Evolutionary conservation across 2,797 vertebrate species (phyloP), one percentile per base, ranked within the genome.

Genomic region (Heteromormyrus szaboi): DNA sequence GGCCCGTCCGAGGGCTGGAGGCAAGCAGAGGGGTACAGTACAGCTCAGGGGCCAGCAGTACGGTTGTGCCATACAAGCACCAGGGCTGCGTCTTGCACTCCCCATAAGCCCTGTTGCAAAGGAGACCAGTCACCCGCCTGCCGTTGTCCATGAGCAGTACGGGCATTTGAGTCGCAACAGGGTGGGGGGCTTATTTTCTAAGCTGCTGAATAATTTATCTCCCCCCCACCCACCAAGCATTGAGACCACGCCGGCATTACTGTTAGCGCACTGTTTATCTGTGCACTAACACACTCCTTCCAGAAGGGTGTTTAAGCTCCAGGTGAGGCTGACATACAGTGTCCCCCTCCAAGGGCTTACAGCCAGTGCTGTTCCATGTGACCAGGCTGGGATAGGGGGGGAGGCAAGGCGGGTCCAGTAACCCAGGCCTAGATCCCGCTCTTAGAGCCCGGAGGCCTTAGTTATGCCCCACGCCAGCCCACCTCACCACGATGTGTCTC

Each of bases 211-310:
- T 98, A 97, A 99, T 98, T 98, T 97, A 99, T 98, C 94, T 93
- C 95, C 95, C 95, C 95, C 29, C 94, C 93, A 95, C 95, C 95
- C 93, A 92, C 95, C 94, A 94, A 94, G 95, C 91, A 94, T 96
- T 96, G 96, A 95, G 94, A 94, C 96, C 95, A 96, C 95, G 97
- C 96, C 97, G 95, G 95, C 94, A 95, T 94, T 92, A 94, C 91
- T 94, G 97, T 97, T 97, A 97, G 97, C 97, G 97, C 96, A 97
- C 96, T 96, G 97, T 95, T 95, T 96, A 97, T 97, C 97, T 98
- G 97, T 98, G 96, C 98, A 97, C 97, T 98, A 97, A 98, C 97
- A 96, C 97, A 97, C 96, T 96, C 97, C 96, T 97, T 98, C 98
- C 97, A 46, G 72, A 79, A 41, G 37, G 37, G 72, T 29, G 29